Base-by-base conservation (phyloP, 2,888 invertebrate species). In the Acanthacorydalis orientalis region DNA sequence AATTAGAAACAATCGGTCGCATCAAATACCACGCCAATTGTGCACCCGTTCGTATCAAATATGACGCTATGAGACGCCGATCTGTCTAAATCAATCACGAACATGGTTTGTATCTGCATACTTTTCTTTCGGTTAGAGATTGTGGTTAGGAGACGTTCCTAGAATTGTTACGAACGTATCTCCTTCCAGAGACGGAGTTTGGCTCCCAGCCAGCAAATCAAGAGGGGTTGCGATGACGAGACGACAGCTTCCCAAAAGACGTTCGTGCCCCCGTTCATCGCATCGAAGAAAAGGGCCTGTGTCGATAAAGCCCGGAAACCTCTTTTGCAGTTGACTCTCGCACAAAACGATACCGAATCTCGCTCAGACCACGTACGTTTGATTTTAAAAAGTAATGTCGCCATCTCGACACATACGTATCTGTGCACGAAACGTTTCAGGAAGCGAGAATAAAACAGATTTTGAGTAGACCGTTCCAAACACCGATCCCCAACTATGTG, bases 401-500 rank as follows among this genome's bases (percentile, higher is more conserved):
- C n/a, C 9, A 33, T 11, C 4, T 9, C n/a, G 9, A 7, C 3
- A 44, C 4, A 23, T 44, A 34, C n/a, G 7, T 9, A 32, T 7
- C 33, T 2, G 11, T 32, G n/a, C 16, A 11, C 12, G 37, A 10
- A 7, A 23, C 10, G 2, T 56, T 59, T 48, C 53, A 85, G 79
- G 84, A 96, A 68, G 78, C 77, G 51, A 72, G 87, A 14, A 93
- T 97, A 52, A 77, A 78, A 48, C 81, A 82, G 57, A 78, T 92
- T 53, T 67, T 96, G 7, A 77, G 73, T 14, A 83, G 81, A 59
- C 92, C 93, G 0, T 97, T 95, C 62, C 86, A 88, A 69, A 85
- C 93, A 31, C 96, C 96, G 0, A 84, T 96, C 49, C 81, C 87
- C 1, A 89, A 92, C 59, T 96, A 95, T 67, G 74, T 80, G 11